These are phyloP conservation scores for Euborellia annulipes DNA, from an alignment of 1,140 invertebrate species.

Conservation along the genomic window DNA sequence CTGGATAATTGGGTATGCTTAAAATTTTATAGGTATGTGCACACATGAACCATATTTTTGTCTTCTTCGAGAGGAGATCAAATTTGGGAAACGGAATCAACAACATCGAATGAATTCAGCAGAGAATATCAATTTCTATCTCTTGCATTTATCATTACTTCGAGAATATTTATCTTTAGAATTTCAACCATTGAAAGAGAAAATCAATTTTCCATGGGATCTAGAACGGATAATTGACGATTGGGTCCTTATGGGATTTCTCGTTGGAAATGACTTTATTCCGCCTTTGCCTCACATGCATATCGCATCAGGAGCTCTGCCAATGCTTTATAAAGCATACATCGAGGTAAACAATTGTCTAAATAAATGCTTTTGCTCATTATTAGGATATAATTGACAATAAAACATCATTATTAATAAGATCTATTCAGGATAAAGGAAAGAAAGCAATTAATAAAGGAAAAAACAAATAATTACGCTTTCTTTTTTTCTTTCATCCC, in stretches of 20 bases:
- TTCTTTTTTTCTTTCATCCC: too few relatives aligned
- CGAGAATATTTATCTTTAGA: slow-evolving; percentile 88
- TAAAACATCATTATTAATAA: too few relatives aligned
- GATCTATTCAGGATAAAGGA: too few relatives aligned
- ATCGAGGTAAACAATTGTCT: slow-evolving; percentile 42
- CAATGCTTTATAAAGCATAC: slow-evolving; percentile 75
- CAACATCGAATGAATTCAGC: slow-evolving; percentile 42
- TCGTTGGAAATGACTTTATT: slow-evolving; percentile 96
- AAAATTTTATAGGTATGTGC: slow-evolving; percentile 27
- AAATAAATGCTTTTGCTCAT: too few relatives aligned
- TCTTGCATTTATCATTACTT: slow-evolving; percentile 81
- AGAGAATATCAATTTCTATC: slow-evolving; percentile 82
- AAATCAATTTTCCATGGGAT: slow-evolving; percentile 55
- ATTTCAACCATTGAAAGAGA: slow-evolving; percentile 58
- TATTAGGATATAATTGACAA: too few relatives aligned
- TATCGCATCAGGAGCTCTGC: slow-evolving; percentile 76
- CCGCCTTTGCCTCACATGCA: slow-evolving; percentile 87
- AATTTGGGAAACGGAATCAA: slow-evolving; percentile 44
- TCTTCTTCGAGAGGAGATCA: slow-evolving; percentile 78
- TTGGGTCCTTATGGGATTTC: slow-evolving; percentile 74
- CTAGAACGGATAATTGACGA: slow-evolving; percentile 35
- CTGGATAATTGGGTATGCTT: too few relatives aligned
- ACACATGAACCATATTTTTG: slow-evolving; percentile 91
- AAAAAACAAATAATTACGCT: too few relatives aligned
- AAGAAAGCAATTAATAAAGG: too few relatives aligned